Percentiles rank a stretch among this genome's conserved stretches.
Conservation (phyloP, 2,113 vertebrate genomes). For the Aphyosemion australe region DNA sequence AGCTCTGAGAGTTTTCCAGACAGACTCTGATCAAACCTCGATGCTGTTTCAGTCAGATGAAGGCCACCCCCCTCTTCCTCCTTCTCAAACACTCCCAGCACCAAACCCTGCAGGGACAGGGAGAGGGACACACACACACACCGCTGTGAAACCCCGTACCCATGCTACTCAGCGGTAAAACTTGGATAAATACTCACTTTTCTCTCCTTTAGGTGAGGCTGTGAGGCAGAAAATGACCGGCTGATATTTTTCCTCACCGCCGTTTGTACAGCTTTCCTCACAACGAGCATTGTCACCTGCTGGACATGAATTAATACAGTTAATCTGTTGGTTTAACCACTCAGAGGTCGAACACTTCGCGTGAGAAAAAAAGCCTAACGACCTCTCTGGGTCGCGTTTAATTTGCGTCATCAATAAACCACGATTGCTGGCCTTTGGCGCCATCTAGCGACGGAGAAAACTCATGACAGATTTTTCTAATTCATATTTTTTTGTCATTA, state of each 20-base stretch:
- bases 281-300: constrained; percentile 63
- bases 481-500: too few species aligned
- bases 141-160: not conserved
- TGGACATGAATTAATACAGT: not conserved
- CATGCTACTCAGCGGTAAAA: too few species aligned
- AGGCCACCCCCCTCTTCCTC: constrained; percentile 75
- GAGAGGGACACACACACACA: not conserved
- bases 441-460: constrained; percentile 34
- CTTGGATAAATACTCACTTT: constrained; percentile 67
- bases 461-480: too few species aligned
- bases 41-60: constrained; percentile 84
- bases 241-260: constrained; percentile 43
- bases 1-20: constrained; percentile 88
- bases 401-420: constrained; percentile 38
- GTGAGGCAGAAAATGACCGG: constrained; percentile 67
- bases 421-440: constrained; percentile 4
- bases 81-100: constrained; percentile 88
- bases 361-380: not conserved
- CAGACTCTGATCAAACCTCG: constrained; percentile 82
- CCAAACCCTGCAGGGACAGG: constrained; percentile 86
- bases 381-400: constrained; percentile 34
- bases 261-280: constrained; percentile 48
- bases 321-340: not conserved
- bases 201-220: constrained; percentile 50
- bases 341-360: constrained; percentile 49